phyloP scores from a whole-genome alignment of 2,113 vertebrate species.

The Sylvilagus bachmani region DNA sequence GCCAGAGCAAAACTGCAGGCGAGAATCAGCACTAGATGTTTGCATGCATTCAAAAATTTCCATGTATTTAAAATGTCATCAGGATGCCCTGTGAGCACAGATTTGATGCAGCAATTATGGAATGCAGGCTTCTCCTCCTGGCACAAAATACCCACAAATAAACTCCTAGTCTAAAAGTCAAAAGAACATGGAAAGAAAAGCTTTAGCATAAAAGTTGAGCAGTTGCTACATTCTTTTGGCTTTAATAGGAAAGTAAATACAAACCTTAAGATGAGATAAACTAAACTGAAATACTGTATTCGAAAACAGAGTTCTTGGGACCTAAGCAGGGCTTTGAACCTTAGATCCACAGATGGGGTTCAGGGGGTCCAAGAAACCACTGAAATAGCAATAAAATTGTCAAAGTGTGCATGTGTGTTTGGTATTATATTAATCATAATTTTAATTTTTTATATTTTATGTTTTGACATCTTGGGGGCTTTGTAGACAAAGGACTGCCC shows the following conservation, averaged over 20 bases:
- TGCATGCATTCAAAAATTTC: slow-evolving; percentile 71
- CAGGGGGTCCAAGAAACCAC: not conserved
- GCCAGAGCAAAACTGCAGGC: slow-evolving; percentile 72
- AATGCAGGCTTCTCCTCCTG: slow-evolving; percentile 66
- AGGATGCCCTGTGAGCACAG: slow-evolving; percentile 68
- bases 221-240: slow-evolving; percentile 33
- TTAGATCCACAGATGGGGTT: not conserved
- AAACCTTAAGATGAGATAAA: slow-evolving; percentile 16
- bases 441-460: slow-evolving; percentile 49
- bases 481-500: not conserved
- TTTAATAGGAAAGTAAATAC: slow-evolving; percentile 53
- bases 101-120: slow-evolving; percentile 70
- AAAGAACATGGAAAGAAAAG: slow-evolving; percentile 59
- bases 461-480: not conserved
- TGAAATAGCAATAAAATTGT: slow-evolving; percentile 19
- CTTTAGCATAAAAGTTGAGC: slow-evolving; percentile 56
- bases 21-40: slow-evolving; percentile 72
- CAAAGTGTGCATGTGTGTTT: not conserved
- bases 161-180: slow-evolving; percentile 51
- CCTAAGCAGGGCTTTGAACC: not conserved
- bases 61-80: slow-evolving; percentile 81
- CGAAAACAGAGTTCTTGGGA: not conserved
- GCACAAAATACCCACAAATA: slow-evolving; percentile 75
- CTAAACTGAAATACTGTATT: slow-evolving; percentile 34
- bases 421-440: not conserved